Conservation (phyloP, 2,888 invertebrate species). For the Agonopterix heracliana region DNA sequence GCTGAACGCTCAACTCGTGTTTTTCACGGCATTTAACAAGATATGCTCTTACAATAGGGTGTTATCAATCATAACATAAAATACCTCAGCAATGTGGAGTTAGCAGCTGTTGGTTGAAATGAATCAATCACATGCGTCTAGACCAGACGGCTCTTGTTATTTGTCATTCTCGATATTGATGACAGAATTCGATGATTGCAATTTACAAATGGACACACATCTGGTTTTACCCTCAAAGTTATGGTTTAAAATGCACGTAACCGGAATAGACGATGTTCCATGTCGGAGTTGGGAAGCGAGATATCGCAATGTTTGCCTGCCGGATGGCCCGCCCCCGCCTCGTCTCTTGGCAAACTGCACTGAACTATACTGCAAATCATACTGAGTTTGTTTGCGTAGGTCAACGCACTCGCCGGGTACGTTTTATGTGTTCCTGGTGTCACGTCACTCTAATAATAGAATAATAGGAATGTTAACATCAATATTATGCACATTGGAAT, state of each 20-base stretch:
- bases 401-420: constrained; percentile 63
- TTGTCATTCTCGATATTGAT: constrained; percentile 50
- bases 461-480: constrained; percentile 63
- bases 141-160: constrained; percentile 50
- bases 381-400: constrained; percentile 68
- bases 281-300: constrained; percentile 46
- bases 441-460: constrained; percentile 72
- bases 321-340: constrained; percentile 58
- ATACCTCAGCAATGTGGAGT: constrained; percentile 28
- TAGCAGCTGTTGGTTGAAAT: constrained; percentile 47
- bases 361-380: constrained; percentile 69
- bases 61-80: constrained; percentile 58
- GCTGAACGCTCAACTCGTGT: constrained; percentile 27
- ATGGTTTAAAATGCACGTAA: constrained; percentile 22
- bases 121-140: constrained; percentile 60
- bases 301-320: constrained; percentile 55
- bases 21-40: constrained; percentile 25
- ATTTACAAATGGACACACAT: constrained; percentile 25
- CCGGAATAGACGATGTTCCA: constrained; percentile 36
- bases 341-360: constrained; percentile 71
- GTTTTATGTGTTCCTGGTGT: constrained; percentile 74
- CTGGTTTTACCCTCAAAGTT: not conserved
- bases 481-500: constrained; percentile 54
- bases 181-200: constrained; percentile 45
- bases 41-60: constrained; percentile 26